A percentile compares a stretch with the other conserved stretches of the same genome.
Evolutionary conservation across 2,888 invertebrate species (phyloP).

Genomic region (Mesorhabditis spiculigera): DNA sequence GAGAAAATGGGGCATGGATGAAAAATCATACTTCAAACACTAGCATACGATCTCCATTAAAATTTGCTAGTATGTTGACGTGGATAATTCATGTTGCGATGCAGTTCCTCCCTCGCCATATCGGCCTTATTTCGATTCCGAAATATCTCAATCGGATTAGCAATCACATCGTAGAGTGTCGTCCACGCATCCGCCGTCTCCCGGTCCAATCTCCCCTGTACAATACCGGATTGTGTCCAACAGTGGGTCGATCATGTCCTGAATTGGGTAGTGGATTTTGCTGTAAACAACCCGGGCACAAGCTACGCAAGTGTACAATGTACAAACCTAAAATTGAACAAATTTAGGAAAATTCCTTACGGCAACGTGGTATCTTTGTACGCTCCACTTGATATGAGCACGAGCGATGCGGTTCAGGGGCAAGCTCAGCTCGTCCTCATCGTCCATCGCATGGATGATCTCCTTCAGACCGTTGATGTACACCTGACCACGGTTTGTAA

Average conservation of each 20-base stretch:
- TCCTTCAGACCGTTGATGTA: constrained; percentile 47
- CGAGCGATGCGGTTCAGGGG: constrained; percentile 44
- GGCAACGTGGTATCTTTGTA: constrained; percentile 30
- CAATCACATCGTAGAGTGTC: constrained; percentile 52
- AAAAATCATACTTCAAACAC: too few species aligned
- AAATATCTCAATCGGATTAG: constrained; percentile 50
- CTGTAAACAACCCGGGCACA: too few species aligned
- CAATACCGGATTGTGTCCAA: constrained; percentile 37
- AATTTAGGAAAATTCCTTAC: too few species aligned
- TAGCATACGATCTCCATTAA: too few species aligned
- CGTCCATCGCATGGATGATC: constrained; percentile 51
- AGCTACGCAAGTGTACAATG: too few species aligned
- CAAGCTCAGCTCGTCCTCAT: constrained; percentile 35
- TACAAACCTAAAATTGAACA: too few species aligned
- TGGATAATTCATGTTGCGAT: too few species aligned
- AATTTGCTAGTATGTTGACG: too few species aligned
- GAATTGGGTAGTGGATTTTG: too few species aligned
- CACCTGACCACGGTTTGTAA: constrained; percentile 15
- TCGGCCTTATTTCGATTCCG: too few species aligned
- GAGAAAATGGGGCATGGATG: too few species aligned
- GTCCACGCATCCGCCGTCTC: constrained; percentile 49
- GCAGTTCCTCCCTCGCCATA: too few species aligned
- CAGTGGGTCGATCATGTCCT: constrained; percentile 52
- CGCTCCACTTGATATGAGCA: constrained; percentile 54
- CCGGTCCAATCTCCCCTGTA: constrained; percentile 26